Evolutionary conservation across 2,888 invertebrate species (phyloP).

Genomic region (Orthosia incerta): DNA sequence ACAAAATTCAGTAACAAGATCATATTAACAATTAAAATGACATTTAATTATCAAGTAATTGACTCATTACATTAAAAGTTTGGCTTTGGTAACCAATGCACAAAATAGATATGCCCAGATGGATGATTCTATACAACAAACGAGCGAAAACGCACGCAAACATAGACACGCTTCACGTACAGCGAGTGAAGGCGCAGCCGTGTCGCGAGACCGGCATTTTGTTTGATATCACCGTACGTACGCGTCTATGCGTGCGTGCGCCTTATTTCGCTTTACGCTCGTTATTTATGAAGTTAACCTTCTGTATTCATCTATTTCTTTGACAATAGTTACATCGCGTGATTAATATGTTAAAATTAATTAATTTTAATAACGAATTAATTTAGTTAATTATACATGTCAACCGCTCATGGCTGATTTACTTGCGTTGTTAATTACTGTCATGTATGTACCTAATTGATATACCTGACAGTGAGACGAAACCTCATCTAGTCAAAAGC

Average conservation of each 20-base stretch:
- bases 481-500: background rate
- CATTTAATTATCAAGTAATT: constrained; percentile 6
- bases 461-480: background rate
- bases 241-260: no score
- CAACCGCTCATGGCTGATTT: constrained; percentile 43
- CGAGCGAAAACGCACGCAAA: background rate
- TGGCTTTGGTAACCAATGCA: background rate
- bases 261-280: background rate
- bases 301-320: background rate
- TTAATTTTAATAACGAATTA: constrained; percentile 61
- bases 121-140: background rate
- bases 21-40: constrained; percentile 5
- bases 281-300: background rate
- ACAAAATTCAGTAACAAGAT: background rate
- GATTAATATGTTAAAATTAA: constrained; percentile 45
- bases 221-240: background rate
- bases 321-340: constrained; percentile 6
- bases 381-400: constrained; percentile 44
- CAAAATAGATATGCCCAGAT: background rate
- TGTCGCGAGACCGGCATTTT: background rate
- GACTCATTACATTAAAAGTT: constrained; percentile 14
- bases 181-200: background rate
- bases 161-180: background rate
- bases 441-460: constrained; percentile 20
- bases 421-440: constrained; percentile 37